Base-by-base conservation (phyloP, 1,140 invertebrate genomes). In the Gonatopus flavifemur region DNA sequence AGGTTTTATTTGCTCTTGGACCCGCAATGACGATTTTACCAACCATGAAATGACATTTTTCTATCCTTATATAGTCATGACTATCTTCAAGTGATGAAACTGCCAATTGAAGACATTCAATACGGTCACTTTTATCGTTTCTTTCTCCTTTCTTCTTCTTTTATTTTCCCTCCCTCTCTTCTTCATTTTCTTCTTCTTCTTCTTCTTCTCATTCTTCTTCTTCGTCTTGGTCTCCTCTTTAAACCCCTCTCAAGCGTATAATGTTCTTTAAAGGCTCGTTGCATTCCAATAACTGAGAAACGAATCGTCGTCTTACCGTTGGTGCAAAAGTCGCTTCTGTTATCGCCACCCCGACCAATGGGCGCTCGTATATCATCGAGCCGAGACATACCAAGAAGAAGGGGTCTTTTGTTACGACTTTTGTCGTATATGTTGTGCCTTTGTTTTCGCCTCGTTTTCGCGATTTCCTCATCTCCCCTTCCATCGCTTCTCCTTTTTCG, bases 371-470 rank as follows among this genome's bases (percentile, higher is more conserved):
- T 66, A 66, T 66, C 62, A 66, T 47, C 49, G 35, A 44, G 46
- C n/a, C n/a, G n/a, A n/a, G n/a, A n/a, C n/a, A n/a, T n/a, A n/a
- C n/a, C n/a, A n/a, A n/a, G n/a, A n/a, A n/a, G n/a, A n/a, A n/a
- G n/a, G n/a, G n/a, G 32, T 56, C 62, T 64, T 64, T 66, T 64
- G 56, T 64, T 64, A 59, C 55, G 38, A 21, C 55, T n/a, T n/a
- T n/a, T n/a, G n/a, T n/a, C n/a, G n/a, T n/a, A n/a, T n/a, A n/a
- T n/a, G 54, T 60, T 62, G 54, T 62, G 49, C 60, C 64, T 66
- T 66, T 66, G 62, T 65, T 62, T 66, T 64, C 56, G 63, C 62
- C 56, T 59, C 52, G 55, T 62, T 64, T 57, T 64, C 62, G 56
- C 59, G 46, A 62, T 64, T 57, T 57, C 31, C 43, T 62, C 43